Evolutionary conservation across 2,797 vertebrate species (phyloP).

Genomic region (Anguilla anguilla): DNA sequence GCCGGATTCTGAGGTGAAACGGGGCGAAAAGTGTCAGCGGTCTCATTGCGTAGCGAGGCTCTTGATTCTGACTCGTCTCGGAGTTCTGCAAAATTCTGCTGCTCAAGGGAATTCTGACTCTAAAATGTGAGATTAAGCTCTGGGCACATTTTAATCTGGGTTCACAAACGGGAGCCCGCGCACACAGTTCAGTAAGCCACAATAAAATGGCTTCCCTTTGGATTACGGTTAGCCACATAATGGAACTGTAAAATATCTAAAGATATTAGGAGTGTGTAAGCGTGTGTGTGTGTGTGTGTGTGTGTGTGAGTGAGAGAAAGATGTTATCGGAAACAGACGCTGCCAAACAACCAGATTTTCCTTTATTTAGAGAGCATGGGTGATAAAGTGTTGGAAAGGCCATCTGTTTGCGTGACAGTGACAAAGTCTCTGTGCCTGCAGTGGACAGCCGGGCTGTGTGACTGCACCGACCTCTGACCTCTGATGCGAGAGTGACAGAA

Average conservation of each 20-base stretch:
- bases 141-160: background rate
- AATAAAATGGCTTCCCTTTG: background rate
- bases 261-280: background rate
- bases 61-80: background rate
- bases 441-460: background rate
- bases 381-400: background rate
- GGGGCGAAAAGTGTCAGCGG: background rate
- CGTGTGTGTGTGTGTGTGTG: background rate
- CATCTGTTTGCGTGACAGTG: conserved; percentile 25
- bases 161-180: background rate
- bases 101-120: background rate
- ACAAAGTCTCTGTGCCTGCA: background rate
- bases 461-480: conserved; percentile 25
- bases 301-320: too few species aligned
- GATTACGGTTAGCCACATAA: background rate
- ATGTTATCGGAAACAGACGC: background rate
- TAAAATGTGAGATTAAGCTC: background rate
- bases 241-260: background rate
- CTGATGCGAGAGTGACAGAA: background rate
- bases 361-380: background rate
- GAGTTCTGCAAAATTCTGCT: background rate
- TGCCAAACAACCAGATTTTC: background rate
- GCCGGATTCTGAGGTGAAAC: background rate
- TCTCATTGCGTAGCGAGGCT: background rate
- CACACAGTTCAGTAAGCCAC: background rate